phyloP scores from a whole-genome alignment of 2,797 vertebrate genomes.

The Zalophus californianus region DNA sequence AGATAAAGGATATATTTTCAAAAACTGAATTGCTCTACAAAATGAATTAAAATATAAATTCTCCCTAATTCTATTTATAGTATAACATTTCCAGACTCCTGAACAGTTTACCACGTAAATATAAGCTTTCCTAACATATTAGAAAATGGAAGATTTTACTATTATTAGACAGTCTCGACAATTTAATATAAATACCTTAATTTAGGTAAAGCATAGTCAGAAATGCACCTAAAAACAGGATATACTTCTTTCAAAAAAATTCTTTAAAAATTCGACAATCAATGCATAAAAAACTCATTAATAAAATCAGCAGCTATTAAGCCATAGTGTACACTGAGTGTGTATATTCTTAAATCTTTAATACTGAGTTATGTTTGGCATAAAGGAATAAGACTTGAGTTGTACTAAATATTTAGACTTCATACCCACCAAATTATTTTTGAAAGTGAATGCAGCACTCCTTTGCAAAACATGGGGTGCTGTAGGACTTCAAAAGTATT shows the following conservation, averaged over 20 bases:
- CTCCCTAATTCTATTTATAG: background rate
- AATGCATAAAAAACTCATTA: slow-evolving; percentile 66
- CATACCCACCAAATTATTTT: background rate
- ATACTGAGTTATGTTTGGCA: background rate
- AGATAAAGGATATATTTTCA: background rate
- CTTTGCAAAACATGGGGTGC: slow-evolving; percentile 66
- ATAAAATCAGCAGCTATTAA: slow-evolving; percentile 70
- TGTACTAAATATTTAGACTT: slow-evolving; percentile 26
- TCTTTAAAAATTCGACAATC: slow-evolving; percentile 75
- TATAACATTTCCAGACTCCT: background rate
- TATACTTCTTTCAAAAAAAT: slow-evolving; percentile 72
- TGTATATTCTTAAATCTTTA: slow-evolving; percentile 59
- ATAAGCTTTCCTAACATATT: background rate
- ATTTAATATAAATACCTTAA: slow-evolving; percentile 7
- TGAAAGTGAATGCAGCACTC: slow-evolving; percentile 48
- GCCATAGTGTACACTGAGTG: background rate
- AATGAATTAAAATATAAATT: slow-evolving; percentile 5
- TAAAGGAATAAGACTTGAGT: background rate
- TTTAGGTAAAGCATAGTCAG: background rate
- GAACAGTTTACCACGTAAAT: background rate
- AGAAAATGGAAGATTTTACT: background rate
- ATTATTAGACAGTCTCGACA: background rate
- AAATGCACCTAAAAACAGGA: slow-evolving; percentile 74
- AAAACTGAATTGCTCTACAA: background rate
- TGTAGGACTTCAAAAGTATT: slow-evolving; percentile 66